Evolutionary conservation across 2,797 vertebrate genomes (phyloP).

Genomic region (Halcyon chelicuti): DNA sequence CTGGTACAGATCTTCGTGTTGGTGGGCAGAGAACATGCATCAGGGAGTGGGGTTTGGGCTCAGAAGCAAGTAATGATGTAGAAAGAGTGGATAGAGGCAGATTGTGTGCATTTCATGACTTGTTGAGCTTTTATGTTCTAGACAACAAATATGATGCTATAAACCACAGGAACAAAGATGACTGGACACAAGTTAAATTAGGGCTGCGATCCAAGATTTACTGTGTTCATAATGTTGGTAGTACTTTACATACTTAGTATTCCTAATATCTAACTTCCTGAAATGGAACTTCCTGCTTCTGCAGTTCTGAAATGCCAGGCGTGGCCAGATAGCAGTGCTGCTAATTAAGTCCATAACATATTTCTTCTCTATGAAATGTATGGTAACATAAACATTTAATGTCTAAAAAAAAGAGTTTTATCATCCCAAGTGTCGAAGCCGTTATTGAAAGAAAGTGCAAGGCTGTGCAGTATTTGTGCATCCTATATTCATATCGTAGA

Average conservation of each 20-base stretch:
- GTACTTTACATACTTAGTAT: background rate
- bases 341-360: background rate
- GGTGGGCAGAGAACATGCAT: background rate
- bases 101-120: background rate
- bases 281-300: background rate
- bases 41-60: accelerated
- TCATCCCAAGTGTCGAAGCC: background rate
- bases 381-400: background rate
- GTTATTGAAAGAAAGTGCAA: background rate
- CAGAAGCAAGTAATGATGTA: background rate
- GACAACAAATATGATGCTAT: background rate
- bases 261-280: background rate
- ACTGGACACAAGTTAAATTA: background rate
- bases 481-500: background rate
- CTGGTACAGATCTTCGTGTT: background rate
- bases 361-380: background rate
- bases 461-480: background rate
- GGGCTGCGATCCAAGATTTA: background rate
- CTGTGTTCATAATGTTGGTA: background rate
- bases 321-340: background rate
- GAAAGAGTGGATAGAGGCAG: background rate
- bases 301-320: background rate
- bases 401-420: background rate
- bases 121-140: background rate
- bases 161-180: background rate